Base-by-base conservation (phyloP, 1,140 invertebrate genomes). In the Leucophenga varia region DNA sequence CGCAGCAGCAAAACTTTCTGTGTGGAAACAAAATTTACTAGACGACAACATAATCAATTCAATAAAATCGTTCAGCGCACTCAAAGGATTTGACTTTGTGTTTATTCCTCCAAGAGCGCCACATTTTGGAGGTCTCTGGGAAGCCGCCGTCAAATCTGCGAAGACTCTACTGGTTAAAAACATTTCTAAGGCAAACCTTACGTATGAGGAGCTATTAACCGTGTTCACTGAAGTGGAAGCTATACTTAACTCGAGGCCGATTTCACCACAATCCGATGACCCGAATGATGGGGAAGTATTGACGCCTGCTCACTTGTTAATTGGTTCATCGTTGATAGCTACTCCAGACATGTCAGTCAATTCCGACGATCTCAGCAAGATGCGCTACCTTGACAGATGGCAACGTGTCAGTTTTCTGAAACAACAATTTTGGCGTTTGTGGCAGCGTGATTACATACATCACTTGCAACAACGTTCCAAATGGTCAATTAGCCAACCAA, bases 281-380 rank as follows among this genome's bases (percentile, higher is more conserved):
- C 53, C 50, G 6, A 43, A 46, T 5, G 51, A 61, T 20, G n/a
- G 41, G 14, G 39, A 54, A 14, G 18, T 44, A 28, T 31, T 71
- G 12, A 68, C 60, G 8, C 60, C 71, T 8, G 56, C 47, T 8
- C 67, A 74, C 43, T 60, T 72, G 31, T 18, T 67, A 17, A 64
- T 59, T 30, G 55, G 57, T 31, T 28, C 36, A 3, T 43, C 54
- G 2, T 21, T 64, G 10, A 21, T 20, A 18, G 41, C 48, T 1
- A 10, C 20, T 14, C 45, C 43, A 2, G 35, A 46, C 17, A 3
- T n/a, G 35, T 13, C 6, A 17, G 14, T 38, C 3, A 8, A 25
- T 6, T 14, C 19, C 17, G 35, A 20, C 5, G 6, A 38, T 3
- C n/a, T 19, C 31, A 46, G n/a, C 16, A 31, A 35, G 5, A 8